A percentile compares a stretch with the other conserved stretches of the same genome.
phyloP scores from a whole-genome alignment of 2,797 vertebrate genomes.

The Phataginus tetradactyla region DNA sequence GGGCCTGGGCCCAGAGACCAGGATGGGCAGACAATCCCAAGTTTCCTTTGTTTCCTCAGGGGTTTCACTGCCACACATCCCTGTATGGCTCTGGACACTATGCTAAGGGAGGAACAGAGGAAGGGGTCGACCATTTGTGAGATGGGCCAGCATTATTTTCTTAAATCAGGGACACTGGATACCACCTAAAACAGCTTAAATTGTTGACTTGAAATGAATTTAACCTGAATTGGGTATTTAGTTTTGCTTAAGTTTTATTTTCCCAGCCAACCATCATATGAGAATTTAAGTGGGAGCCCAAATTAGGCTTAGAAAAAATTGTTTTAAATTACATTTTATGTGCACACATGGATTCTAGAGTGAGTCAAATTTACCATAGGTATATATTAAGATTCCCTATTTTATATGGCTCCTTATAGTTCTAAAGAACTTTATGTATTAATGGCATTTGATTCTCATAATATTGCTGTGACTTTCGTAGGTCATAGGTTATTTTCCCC shows the following conservation, averaged over 20 bases:
- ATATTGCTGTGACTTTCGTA: background rate
- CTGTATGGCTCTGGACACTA: background rate
- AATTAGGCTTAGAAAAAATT: background rate
- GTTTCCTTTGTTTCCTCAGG: background rate
- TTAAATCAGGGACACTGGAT: background rate
- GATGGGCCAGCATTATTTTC: background rate
- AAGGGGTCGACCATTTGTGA: background rate
- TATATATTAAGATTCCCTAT: background rate
- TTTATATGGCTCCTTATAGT: constrained; percentile 12
- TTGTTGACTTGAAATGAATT: background rate
- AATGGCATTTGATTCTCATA: background rate
- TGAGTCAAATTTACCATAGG: constrained; percentile 23
- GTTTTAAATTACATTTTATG: constrained; percentile 13
- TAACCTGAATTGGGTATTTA: constrained; percentile 25
- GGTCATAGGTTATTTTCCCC: background rate
- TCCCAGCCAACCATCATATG: background rate
- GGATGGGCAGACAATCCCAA: background rate
- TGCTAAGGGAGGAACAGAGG: background rate
- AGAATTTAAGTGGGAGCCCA: constrained; percentile 46
- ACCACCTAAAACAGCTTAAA: background rate
- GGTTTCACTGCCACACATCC: background rate
- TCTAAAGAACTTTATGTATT: constrained; percentile 27
- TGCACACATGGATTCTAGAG: constrained; percentile 46
- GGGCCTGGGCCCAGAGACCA: background rate
- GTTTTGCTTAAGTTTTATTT: constrained; percentile 38